A percentile compares a stretch with the other conserved stretches of the same genome.
Conservation (phyloP, 2,113 vertebrate genomes). For the Callipepla californica region DNA sequence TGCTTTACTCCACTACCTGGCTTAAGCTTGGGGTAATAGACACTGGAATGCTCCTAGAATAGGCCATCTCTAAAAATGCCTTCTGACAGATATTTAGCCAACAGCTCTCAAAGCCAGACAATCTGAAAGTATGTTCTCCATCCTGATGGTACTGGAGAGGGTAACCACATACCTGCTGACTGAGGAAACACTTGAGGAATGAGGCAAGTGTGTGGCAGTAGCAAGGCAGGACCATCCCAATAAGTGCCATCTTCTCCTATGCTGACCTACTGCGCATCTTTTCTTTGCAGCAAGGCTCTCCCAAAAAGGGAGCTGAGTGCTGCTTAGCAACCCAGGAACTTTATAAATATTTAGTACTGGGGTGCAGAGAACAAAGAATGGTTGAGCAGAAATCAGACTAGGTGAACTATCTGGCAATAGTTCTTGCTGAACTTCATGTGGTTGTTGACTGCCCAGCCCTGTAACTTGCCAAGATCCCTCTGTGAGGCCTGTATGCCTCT, state of each 20-base stretch:
- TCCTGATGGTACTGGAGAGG: too few relatives aligned
- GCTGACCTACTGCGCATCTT: neutral
- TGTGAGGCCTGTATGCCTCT: neutral
- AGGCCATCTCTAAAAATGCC: accelerated
- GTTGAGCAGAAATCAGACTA: neutral
- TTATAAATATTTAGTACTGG: neutral
- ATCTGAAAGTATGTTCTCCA: accelerated
- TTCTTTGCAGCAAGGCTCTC: accelerated
- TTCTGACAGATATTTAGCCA: neutral
- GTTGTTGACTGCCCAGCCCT: neutral
- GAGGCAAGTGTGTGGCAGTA: accelerated
- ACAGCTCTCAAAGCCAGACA: neutral
- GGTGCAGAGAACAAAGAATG: neutral
- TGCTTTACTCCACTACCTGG: neutral
- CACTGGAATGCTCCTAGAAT: neutral
- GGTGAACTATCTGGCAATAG: neutral
- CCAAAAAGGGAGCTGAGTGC: neutral
- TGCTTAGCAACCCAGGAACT: conserved; percentile 15
- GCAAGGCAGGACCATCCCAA: neutral
- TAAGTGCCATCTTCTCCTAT: neutral
- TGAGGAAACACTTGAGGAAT: accelerated
- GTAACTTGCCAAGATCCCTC: neutral
- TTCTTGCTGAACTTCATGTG: neutral
- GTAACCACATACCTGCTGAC: neutral
- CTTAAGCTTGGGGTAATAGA: neutral